Conservation (phyloP, 1,140 invertebrate species). For the Lerema accius region DNA sequence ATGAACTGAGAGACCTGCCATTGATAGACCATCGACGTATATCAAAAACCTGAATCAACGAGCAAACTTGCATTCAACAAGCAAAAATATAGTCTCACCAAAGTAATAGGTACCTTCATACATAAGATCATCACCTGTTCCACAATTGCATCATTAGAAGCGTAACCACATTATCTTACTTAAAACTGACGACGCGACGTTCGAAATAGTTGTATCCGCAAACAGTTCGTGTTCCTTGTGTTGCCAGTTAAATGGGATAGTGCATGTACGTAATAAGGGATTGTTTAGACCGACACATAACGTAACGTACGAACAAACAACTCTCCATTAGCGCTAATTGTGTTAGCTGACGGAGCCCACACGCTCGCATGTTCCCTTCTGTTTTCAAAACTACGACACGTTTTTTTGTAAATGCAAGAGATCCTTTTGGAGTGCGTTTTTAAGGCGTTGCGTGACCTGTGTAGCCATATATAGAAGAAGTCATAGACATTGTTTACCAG, state of each 20-base stretch:
- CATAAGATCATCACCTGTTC: too few species aligned
- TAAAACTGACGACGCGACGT: not conserved
- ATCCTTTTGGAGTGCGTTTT: not conserved
- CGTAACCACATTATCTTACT: not conserved
- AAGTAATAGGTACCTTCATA: too few species aligned
- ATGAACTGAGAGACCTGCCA: too few species aligned
- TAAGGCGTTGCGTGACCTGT: too few species aligned
- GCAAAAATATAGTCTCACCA: too few species aligned
- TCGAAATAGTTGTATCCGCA: not conserved
- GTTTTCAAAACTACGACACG: slow-evolving; percentile 18
- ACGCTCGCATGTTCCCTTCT: slow-evolving; percentile 7
- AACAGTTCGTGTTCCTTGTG: not conserved
- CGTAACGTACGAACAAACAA: slow-evolving; percentile 54
- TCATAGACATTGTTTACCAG: too few species aligned
- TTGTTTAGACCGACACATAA: slow-evolving; percentile 27
- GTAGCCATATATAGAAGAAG: too few species aligned
- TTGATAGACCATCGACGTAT: too few species aligned
- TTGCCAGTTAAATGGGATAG: slow-evolving; percentile 1
- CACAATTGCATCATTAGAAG: not conserved
- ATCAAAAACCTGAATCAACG: too few species aligned
- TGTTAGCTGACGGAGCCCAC: slow-evolving; percentile 45
- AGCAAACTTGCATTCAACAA: too few species aligned
- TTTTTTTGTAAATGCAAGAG: not conserved
- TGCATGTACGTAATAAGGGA: slow-evolving; percentile 21
- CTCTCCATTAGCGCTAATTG: slow-evolving; percentile 62